These are phyloP conservation scores for Lingula anatina DNA, from an alignment of 2,888 invertebrate species.

Conservation along the genomic window DNA sequence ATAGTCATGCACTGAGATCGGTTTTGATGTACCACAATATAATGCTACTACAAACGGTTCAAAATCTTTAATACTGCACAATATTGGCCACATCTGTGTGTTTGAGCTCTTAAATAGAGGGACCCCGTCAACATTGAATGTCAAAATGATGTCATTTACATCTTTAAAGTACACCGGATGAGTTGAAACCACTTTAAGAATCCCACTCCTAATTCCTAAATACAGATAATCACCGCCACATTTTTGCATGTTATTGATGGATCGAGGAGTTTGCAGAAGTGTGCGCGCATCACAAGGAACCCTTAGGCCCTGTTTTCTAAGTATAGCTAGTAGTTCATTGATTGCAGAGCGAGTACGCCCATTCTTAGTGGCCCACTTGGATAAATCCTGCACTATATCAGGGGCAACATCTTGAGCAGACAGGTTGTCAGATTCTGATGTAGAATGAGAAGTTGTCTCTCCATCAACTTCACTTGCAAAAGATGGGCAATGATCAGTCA, in stretches of 20 bases:
- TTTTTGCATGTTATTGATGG: background rate
- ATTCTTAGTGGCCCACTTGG: too few species aligned
- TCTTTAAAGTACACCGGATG: background rate
- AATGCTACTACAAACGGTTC: conserved; percentile 7
- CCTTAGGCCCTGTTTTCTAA: background rate
- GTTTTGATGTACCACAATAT: conserved; percentile 8
- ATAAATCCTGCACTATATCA: too few species aligned
- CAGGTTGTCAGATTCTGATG: too few species aligned
- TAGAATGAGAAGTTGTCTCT: too few species aligned
- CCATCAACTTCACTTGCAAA: too few species aligned
- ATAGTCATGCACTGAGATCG: conserved; percentile 6
- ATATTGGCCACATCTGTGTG: conserved; percentile 8
- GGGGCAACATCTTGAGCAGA: too few species aligned
- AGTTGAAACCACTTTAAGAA: background rate
- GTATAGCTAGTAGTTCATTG: background rate
- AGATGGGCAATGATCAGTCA: too few species aligned
- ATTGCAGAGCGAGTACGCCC: background rate
- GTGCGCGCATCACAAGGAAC: conserved; percentile 5
- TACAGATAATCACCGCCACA: conserved; percentile 1
- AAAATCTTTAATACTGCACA: background rate
- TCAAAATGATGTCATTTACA: background rate
- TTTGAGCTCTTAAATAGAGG: conserved; percentile 7
- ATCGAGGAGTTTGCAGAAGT: background rate
- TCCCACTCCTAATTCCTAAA: conserved; percentile 2
- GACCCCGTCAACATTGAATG: conserved; percentile 9